A percentile compares a stretch with the other conserved stretches of the same genome.
Evolutionary conservation across 2,113 vertebrate genomes (phyloP).

Genomic region (Anseranas semipalmata): DNA sequence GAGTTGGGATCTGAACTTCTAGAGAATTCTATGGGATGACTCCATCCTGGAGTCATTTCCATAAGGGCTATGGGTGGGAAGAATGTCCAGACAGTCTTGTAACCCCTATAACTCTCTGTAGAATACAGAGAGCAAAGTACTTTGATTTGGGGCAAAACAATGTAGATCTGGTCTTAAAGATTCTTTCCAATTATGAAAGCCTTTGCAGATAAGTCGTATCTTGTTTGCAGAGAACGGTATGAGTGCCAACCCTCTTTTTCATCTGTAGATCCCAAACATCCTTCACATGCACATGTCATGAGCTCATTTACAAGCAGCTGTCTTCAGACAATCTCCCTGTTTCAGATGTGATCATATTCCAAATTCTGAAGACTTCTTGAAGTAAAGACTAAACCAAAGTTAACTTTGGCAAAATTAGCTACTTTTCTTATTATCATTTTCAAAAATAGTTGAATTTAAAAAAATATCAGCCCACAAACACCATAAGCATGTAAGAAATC

Average conservation of each 20-base stretch:
- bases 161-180: not conserved
- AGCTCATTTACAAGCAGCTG: not conserved
- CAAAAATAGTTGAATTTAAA: not conserved
- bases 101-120: not conserved
- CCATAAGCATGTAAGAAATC: not conserved
- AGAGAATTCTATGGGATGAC: not conserved
- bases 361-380: not conserved
- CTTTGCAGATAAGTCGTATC: not conserved
- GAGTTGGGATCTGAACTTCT: not conserved
- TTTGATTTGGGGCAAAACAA: not conserved
- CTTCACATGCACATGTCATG: not conserved
- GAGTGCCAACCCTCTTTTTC: not conserved
- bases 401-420: not conserved
- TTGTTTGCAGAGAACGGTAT: not conserved
- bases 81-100: not conserved
- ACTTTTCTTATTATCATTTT: not conserved
- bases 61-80: not conserved
- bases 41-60: not conserved
- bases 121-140: not conserved
- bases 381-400: not conserved
- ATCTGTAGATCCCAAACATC: not conserved
- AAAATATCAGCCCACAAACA: not conserved
- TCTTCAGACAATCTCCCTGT: not conserved
- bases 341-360: not conserved
- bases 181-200: not conserved